These are phyloP conservation scores for Adelges cooleyi DNA, from an alignment of 1,140 invertebrate species.

Conservation along the genomic window DNA sequence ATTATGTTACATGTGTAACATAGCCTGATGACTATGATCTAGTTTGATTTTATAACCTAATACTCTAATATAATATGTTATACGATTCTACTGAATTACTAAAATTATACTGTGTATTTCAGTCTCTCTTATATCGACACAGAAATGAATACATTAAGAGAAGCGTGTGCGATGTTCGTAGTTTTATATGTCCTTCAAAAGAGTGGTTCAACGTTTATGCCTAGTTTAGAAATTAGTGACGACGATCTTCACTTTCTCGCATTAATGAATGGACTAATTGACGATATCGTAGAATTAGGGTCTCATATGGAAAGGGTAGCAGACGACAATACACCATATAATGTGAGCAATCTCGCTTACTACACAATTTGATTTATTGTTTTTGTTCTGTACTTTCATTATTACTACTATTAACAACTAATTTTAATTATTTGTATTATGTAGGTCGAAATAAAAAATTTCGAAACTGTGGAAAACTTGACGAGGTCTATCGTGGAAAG, in stretches of 20 bases:
- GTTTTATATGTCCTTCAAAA: background rate
- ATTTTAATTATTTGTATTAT: background rate
- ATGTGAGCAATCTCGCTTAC: background rate
- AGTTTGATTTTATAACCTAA: too few species aligned
- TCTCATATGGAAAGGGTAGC: constrained; percentile 1
- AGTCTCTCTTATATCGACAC: background rate
- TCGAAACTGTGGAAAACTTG: background rate
- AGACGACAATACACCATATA: background rate
- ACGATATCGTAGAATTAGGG: background rate
- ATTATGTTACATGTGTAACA: too few species aligned
- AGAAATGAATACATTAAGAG: background rate
- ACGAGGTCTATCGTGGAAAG: too few species aligned
- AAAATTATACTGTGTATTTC: too few species aligned
- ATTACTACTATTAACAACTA: too few species aligned
- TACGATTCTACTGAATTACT: too few species aligned
- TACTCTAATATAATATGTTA: too few species aligned
- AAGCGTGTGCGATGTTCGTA: background rate
- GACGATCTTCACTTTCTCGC: background rate
- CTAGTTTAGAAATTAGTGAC: background rate
- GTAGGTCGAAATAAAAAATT: background rate
- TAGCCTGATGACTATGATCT: too few species aligned
- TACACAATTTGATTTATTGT: too few species aligned
- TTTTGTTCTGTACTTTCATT: too few species aligned
- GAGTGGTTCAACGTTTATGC: background rate
- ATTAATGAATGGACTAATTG: background rate